Percentiles rank a stretch among this genome's conserved stretches.
These are phyloP conservation scores for Muscina levida DNA, from an alignment of 2,888 invertebrate species.

Conservation along the genomic window DNA sequence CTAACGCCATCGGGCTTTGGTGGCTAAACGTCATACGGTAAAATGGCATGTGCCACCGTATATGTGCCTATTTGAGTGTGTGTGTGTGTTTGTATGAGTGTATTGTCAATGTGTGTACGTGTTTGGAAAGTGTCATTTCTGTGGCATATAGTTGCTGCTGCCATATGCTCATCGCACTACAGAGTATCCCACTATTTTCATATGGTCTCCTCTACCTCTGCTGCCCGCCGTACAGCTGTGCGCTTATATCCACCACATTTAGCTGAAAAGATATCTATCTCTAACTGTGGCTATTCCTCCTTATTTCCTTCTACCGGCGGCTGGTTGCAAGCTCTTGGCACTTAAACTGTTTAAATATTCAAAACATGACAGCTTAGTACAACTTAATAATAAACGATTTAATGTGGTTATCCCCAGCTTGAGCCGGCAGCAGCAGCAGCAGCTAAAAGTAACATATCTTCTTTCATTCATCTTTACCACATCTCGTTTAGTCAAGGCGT, in stretches of 20 bases:
- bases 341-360: constrained; percentile 56
- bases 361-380: constrained; percentile 55
- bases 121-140: constrained; percentile 53
- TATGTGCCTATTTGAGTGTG: not conserved
- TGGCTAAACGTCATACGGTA: not conserved
- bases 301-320: constrained; percentile 15
- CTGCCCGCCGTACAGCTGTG: not conserved
- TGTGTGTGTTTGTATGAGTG: constrained; percentile 1
- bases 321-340: too few species aligned
- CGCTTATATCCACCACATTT: constrained; percentile 12
- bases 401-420: constrained; percentile 41
- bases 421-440: too few species aligned
- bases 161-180: constrained; percentile 46
- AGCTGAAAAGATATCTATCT: constrained; percentile 2
- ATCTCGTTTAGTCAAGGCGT: not conserved
- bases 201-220: not conserved
- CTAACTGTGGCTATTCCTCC: not conserved
- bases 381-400: constrained; percentile 61
- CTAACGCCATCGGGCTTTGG: constrained; percentile 15
- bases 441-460: too few species aligned
- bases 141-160: constrained; percentile 58
- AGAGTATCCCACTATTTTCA: constrained; percentile 39
- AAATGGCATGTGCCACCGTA: not conserved
- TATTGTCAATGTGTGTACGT: constrained; percentile 43
- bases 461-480: not conserved